phyloP scores from a whole-genome alignment of 2,888 invertebrate genomes.

The Patella caerulea region DNA sequence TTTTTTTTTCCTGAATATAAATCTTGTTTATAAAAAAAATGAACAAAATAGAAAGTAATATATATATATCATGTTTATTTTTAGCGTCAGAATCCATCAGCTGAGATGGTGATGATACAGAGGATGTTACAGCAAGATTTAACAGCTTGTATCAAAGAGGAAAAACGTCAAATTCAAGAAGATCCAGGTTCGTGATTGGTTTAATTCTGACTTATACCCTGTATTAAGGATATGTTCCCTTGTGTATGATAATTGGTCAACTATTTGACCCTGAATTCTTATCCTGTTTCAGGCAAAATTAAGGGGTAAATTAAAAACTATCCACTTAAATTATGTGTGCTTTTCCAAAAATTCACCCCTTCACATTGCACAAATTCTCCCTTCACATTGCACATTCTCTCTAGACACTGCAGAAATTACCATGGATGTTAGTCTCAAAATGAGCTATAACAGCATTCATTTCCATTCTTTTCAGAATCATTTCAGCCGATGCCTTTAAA shows the following conservation, averaged over 20 bases:
- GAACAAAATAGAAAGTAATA: not conserved
- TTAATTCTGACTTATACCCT: no score
- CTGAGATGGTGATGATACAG: slow-evolving; percentile 84
- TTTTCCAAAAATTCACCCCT: no score
- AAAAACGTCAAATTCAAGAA: slow-evolving; percentile 58
- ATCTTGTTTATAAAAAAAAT: not conserved
- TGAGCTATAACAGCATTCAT: not conserved
- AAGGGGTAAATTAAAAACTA: no score
- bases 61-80: slow-evolving; percentile 42
- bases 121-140: slow-evolving; percentile 83
- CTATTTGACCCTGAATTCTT: no score
- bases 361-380: no score
- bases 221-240: no score
- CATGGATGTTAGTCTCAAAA: no score
- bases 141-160: slow-evolving; percentile 76
- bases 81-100: slow-evolving; percentile 81
- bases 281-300: no score
- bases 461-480: slow-evolving; percentile 36
- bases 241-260: no score
- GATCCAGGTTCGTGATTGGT: slow-evolving; percentile 59
- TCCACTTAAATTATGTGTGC: no score
- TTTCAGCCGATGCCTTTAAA: slow-evolving; percentile 56
- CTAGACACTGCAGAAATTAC: not conserved
- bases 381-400: not conserved
- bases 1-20: no score